phyloP scores from a whole-genome alignment of 2,888 invertebrate genomes.

The Eristalis intricaria region DNA sequence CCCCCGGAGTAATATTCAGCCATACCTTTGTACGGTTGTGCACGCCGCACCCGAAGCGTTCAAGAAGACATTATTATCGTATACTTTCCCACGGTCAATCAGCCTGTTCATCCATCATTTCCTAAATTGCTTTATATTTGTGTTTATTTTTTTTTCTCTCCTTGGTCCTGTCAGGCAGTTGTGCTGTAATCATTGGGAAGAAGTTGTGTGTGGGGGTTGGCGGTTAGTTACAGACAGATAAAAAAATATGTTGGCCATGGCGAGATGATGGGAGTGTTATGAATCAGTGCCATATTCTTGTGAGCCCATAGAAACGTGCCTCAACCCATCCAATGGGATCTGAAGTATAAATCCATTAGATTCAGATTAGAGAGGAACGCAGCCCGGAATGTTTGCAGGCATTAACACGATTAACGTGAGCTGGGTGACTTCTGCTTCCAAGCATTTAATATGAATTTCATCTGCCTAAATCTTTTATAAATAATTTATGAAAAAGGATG shows the following conservation, averaged over 20 bases:
- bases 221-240: not conserved
- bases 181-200: not conserved
- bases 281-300: not conserved
- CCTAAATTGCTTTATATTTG: not conserved
- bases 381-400: not conserved
- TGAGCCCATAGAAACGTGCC: not conserved
- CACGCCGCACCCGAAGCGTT: not conserved
- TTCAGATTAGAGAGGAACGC: not conserved
- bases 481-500: not conserved
- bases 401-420: not conserved
- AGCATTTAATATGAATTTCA: not conserved
- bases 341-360: not conserved
- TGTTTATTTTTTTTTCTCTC: not conserved
- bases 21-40: not conserved
- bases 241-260: not conserved
- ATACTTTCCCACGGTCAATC: not conserved
- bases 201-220: not conserved
- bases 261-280: not conserved
- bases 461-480: not conserved
- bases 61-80: not conserved
- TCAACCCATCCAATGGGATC: not conserved
- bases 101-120: constrained; percentile 1
- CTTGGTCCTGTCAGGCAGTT: not conserved
- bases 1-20: not conserved
- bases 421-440: not conserved